Evolutionary conservation across 2,113 vertebrate species (phyloP), one percentile per base, ranked within the genome.

Genomic region (Crotalus helleri): DNA sequence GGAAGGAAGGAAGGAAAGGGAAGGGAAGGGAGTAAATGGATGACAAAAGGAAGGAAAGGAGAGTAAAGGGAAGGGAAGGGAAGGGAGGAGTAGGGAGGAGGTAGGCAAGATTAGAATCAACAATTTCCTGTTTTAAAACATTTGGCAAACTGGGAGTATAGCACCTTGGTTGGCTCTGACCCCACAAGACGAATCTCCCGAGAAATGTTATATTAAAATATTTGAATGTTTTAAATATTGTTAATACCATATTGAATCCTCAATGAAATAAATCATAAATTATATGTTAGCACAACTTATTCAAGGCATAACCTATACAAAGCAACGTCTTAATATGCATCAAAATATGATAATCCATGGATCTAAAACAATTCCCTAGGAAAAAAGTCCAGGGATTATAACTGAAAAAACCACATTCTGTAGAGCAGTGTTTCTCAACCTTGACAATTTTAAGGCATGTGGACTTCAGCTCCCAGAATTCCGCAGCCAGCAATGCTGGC

Each of bases 41-140:
- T 46, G 46, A 46, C 46, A 46, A 46, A 46, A 46, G 29, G 17
- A 49, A 33, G 5, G 11, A 15, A 44, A 89, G 19, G 90, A 1
- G 1, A 86, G 85, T 53, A 74, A 92, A 55, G 91, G 12, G 4
- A 13, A 54, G 57, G 57, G 87, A 1, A 87, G 57, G 87, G 4
- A 87, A 85, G 85, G 92, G 51, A 11, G 4, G 23, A 15, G 29
- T 61, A 64, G 26, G 64, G 5, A 33, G 5, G n/a, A n/a, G n/a
- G 69, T 94, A 89, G 85, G 94, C 94, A 91, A 86, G 51, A 93
- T 86, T 91, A 49, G 61, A 89, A 90, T n/a, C 89, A 59, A 0
- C 87, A 86, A 39, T 33, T 92, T 91, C 92, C 5, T 49, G 81
- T 64, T 19, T 64, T 90, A 58, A 92, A 13, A 4, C n/a, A 90